These are phyloP conservation scores for Dendrocincla fuliginosa DNA, from an alignment of 2,797 vertebrate genomes.

Conservation along the genomic window DNA sequence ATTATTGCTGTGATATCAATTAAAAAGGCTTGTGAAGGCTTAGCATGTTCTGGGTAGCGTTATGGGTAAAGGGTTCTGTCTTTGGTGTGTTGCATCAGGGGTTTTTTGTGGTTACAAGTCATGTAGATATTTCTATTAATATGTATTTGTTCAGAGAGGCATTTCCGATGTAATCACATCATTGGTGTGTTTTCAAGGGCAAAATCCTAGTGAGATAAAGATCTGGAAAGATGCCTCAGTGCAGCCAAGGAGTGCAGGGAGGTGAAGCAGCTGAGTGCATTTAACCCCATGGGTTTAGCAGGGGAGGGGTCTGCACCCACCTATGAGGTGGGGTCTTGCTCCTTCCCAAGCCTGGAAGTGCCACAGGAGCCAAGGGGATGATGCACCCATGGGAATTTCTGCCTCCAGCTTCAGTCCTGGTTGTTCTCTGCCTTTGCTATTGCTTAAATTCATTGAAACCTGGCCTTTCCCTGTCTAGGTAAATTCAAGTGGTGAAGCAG, in stretches of 20 bases:
- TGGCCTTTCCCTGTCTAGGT: neutral
- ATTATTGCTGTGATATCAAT: neutral
- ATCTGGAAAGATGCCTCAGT: neutral
- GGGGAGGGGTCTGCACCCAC: neutral
- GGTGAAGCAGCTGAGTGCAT: neutral
- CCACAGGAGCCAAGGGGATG: accelerated
- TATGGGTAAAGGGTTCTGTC: neutral
- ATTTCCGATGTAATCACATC: conserved; percentile 28
- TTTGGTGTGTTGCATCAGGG: no score
- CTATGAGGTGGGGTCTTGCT: neutral
- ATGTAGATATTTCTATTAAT: neutral
- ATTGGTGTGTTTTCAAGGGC: neutral
- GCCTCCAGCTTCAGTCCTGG: accelerated
- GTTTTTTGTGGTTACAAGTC: neutral
- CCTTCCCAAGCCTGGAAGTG: neutral
- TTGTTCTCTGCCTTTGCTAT: neutral
- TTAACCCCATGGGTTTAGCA: accelerated
- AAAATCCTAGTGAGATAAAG: neutral
- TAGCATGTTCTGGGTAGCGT: neutral
- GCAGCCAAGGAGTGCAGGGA: neutral
- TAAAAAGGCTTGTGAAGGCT: neutral
- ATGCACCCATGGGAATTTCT: accelerated
- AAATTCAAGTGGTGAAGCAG: neutral
- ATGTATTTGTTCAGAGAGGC: conserved; percentile 18
- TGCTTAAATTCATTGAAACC: neutral